These are phyloP conservation scores for Antrozous pallidus DNA, from an alignment of 2,797 vertebrate species.

Conservation along the genomic window DNA sequence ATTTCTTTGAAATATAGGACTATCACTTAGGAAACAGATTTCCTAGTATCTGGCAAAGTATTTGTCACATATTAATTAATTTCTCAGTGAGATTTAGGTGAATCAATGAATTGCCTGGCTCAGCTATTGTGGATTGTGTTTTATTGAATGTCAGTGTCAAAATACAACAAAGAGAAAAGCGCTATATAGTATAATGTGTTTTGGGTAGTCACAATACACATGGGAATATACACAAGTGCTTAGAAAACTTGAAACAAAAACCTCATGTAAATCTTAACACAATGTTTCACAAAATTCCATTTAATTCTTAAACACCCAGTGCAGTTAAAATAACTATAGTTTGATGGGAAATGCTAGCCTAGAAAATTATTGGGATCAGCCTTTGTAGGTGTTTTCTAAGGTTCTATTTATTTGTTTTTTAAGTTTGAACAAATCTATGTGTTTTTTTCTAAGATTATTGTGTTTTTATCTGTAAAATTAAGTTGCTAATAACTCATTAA, in stretches of 20 bases:
- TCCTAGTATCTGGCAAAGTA: not conserved
- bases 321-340: not conserved
- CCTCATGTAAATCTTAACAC: not conserved
- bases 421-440: not conserved
- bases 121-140: not conserved
- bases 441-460: not conserved
- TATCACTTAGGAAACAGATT: not conserved
- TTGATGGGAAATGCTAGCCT: not conserved
- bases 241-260: slow-evolving; percentile 9
- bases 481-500: not conserved
- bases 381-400: not conserved
- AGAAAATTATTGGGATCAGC: not conserved
- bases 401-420: not conserved
- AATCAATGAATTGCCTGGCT: not conserved
- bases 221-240: not conserved
- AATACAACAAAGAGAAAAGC: not conserved
- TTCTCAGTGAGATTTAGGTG: not conserved
- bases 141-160: not conserved
- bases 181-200: not conserved
- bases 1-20: not conserved
- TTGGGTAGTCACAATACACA: not conserved
- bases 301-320: not conserved
- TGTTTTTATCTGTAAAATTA: not conserved
- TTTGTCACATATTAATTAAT: not conserved
- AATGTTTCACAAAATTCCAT: not conserved